Conservation (phyloP, 2,888 invertebrate species). For the Sthenelais limicola region DNA sequence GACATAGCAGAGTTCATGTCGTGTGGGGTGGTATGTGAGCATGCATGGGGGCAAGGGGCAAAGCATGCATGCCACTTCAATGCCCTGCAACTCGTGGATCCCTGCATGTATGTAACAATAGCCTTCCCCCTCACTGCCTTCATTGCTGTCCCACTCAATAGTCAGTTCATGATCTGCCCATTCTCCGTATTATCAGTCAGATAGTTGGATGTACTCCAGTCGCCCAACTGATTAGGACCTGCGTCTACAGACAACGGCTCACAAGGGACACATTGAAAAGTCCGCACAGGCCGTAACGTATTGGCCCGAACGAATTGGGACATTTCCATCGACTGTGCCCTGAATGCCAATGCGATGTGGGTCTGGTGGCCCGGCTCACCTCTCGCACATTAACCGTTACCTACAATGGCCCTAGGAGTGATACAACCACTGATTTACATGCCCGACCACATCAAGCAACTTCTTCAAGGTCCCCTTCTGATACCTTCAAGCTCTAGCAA, state of each 20-base stretch:
- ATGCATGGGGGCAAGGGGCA: no score
- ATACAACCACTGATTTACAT: constrained; percentile 34
- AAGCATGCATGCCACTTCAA: no score
- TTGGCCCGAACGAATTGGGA: constrained; percentile 24
- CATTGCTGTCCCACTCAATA: no score
- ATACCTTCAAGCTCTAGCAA: no score
- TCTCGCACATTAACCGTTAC: not conserved
- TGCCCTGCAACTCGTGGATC: no score
- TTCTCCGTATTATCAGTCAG: no score
- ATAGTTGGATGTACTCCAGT: not conserved
- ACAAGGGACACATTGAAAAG: constrained; percentile 9
- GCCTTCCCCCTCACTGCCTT: no score
- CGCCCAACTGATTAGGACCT: constrained; percentile 17
- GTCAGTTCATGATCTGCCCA: constrained; percentile 28
- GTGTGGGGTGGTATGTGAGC: no score
- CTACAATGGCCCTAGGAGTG: not conserved
- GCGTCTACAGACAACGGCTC: constrained; percentile 9
- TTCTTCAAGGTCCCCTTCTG: not conserved
- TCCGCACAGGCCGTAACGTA: not conserved
- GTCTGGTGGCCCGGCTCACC: not conserved
- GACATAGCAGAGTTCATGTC: no score
- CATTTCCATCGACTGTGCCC: constrained; percentile 19
- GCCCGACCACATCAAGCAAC: not conserved
- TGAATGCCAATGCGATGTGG: constrained; percentile 15
- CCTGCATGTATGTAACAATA: no score